A percentile compares a stretch with the other conserved stretches of the same genome.
Evolutionary conservation across 2,888 invertebrate genomes (phyloP).

Genomic region (Micoletzkya japonica): DNA sequence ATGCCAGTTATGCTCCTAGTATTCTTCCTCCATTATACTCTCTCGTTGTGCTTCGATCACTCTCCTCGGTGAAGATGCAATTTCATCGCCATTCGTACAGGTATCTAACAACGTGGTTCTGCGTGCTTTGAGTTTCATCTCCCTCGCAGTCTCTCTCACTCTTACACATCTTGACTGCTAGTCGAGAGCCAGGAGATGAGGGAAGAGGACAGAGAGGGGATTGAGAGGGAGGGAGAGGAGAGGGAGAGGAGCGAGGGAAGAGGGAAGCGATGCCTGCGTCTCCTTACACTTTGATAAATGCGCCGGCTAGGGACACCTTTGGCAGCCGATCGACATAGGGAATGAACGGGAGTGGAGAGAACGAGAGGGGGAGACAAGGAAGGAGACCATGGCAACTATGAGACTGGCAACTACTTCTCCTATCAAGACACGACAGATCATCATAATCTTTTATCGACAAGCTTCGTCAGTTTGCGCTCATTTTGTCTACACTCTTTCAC

Average conservation of each 20-base stretch:
- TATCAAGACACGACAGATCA: neutral
- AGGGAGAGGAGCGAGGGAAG: too few species aligned
- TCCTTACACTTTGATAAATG: constrained; percentile 28
- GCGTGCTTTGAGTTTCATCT: neutral
- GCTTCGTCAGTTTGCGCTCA: too few species aligned
- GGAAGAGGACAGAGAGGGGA: too few species aligned
- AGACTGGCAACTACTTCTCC: neutral
- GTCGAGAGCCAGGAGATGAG: too few species aligned
- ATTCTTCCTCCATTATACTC: neutral
- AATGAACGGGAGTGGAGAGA: constrained; percentile 4
- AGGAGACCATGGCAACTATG: neutral
- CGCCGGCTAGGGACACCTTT: constrained; percentile 3
- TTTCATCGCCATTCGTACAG: neutral
- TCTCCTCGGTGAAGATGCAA: too few species aligned
- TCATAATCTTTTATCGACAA: neutral
- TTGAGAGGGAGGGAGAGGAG: too few species aligned
- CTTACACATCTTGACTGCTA: constrained; percentile 14
- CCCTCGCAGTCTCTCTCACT: neutral
- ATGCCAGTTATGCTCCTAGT: neutral
- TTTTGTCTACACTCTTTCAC: too few species aligned
- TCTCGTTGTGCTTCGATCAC: too few species aligned
- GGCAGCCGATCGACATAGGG: neutral
- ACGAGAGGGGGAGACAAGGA: constrained; percentile 4
- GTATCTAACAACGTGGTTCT: neutral
- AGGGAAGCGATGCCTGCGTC: neutral